These are phyloP conservation scores for Scarus forsteni DNA, from an alignment of 2,797 vertebrate species.

Conservation along the genomic window DNA sequence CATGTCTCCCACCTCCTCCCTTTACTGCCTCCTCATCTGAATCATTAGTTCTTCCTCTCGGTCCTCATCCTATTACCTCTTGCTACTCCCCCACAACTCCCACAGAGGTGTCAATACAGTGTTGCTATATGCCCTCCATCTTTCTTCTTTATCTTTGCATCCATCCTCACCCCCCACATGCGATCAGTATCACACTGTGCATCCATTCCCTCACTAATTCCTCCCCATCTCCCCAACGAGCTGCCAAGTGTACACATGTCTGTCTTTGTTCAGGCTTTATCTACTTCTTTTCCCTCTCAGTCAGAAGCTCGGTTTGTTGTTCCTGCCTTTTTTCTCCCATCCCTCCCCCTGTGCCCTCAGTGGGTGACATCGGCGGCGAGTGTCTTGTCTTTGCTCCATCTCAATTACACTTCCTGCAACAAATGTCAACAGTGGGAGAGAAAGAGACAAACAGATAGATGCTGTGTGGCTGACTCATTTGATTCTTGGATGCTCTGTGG, in stretches of 20 bases:
- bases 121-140: constrained; percentile 7
- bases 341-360: constrained; percentile 18
- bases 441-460: constrained; percentile 18
- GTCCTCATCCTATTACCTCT: neutral
- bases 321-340: neutral
- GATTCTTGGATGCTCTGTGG: constrained; percentile 24
- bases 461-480: constrained; percentile 30
- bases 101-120: constrained; percentile 9
- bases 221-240: neutral
- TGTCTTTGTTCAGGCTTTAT: constrained; percentile 1
- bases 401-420: constrained; percentile 37
- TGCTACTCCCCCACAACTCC: neutral
- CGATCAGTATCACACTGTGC: constrained; percentile 8
- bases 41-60: neutral
- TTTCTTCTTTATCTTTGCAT: constrained; percentile 4
- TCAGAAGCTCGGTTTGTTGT: constrained; percentile 19
- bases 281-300: neutral
- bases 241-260: constrained; percentile 7
- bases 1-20: neutral
- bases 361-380: constrained; percentile 28
- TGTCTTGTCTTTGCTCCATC: constrained; percentile 45
- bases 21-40: neutral
- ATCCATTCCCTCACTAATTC: constrained; percentile 15
- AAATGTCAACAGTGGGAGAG: constrained; percentile 33
- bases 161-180: neutral